A percentile compares a stretch with the other conserved stretches of the same genome.
These are phyloP conservation scores for Falco naumanni DNA, from an alignment of 2,797 vertebrate species.

Conservation along the genomic window DNA sequence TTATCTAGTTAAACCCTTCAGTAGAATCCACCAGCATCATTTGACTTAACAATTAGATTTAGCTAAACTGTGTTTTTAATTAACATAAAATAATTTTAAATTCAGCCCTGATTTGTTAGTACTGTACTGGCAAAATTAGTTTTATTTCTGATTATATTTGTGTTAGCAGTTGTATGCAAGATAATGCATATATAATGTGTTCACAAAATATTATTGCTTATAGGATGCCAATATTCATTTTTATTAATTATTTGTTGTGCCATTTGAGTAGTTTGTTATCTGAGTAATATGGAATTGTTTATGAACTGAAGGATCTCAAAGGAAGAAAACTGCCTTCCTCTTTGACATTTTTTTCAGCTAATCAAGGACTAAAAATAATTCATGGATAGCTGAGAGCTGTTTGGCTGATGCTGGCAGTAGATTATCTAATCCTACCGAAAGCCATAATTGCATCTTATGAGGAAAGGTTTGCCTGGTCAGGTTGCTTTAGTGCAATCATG, in stretches of 20 bases:
- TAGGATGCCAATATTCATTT: background rate
- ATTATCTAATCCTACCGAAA: background rate
- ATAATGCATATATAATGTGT: background rate
- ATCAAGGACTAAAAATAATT: background rate
- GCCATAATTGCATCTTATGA: background rate
- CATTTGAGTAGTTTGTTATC: background rate
- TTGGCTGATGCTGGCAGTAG: background rate
- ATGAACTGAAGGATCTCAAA: background rate
- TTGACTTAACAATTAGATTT: background rate
- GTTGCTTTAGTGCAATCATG: background rate
- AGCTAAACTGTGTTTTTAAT: background rate
- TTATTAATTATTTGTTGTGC: background rate
- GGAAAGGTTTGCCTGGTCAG: background rate
- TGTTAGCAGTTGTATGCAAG: background rate
- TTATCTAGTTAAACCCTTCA: background rate
- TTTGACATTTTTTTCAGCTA: background rate
- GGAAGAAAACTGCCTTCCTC: background rate
- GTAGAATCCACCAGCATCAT: background rate
- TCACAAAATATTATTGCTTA: background rate
- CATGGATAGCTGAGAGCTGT: background rate
- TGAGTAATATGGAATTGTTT: background rate
- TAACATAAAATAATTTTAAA: background rate
- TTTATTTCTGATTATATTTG: background rate
- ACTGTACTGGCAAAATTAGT: background rate
- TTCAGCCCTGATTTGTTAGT: background rate